Percentiles rank a stretch among this genome's conserved stretches.
phyloP scores from a whole-genome alignment of 2,888 invertebrate species.

The Clostera curtula region DNA sequence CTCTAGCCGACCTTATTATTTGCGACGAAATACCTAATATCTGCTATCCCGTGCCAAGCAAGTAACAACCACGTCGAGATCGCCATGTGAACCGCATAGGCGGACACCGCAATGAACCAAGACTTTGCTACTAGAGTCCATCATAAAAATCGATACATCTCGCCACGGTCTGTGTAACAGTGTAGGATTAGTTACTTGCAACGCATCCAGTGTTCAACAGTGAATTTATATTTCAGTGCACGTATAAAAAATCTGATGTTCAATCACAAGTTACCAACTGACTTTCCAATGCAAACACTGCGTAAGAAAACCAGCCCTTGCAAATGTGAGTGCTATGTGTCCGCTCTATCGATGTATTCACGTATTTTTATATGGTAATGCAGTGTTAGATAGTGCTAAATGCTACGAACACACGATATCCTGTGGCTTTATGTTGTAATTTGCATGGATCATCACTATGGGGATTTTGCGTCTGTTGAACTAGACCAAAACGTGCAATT shows the following conservation, averaged over 20 bases:
- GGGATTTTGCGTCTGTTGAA: too few species aligned
- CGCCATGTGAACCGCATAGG: slow-evolving; percentile 26
- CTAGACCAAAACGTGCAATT: too few species aligned
- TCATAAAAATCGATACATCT: slow-evolving; percentile 61
- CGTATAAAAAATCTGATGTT: slow-evolving; percentile 61
- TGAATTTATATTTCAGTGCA: slow-evolving; percentile 64
- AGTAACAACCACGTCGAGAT: slow-evolving; percentile 10
- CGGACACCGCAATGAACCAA: slow-evolving; percentile 21
- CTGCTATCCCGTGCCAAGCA: too few species aligned
- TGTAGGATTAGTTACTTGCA: slow-evolving; percentile 22
- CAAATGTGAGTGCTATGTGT: slow-evolving; percentile 86
- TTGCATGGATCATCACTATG: slow-evolving; percentile 63
- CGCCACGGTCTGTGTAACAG: slow-evolving; percentile 41
- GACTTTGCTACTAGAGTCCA: slow-evolving; percentile 29
- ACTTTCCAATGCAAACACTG: slow-evolving; percentile 89
- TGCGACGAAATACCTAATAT: too few species aligned
- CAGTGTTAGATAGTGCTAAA: slow-evolving; percentile 58
- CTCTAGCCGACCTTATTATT: too few species aligned
- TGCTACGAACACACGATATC: slow-evolving; percentile 46
- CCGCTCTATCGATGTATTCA: slow-evolving; percentile 29
- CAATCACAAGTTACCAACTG: slow-evolving; percentile 74
- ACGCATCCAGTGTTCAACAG: slow-evolving; percentile 43
- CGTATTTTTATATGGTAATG: slow-evolving; percentile 36
- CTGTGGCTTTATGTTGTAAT: slow-evolving; percentile 56
- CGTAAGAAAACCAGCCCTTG: slow-evolving; percentile 95